Evolutionary conservation across 2,888 invertebrate genomes (phyloP).

Genomic region (Drosophila basisetae): DNA sequence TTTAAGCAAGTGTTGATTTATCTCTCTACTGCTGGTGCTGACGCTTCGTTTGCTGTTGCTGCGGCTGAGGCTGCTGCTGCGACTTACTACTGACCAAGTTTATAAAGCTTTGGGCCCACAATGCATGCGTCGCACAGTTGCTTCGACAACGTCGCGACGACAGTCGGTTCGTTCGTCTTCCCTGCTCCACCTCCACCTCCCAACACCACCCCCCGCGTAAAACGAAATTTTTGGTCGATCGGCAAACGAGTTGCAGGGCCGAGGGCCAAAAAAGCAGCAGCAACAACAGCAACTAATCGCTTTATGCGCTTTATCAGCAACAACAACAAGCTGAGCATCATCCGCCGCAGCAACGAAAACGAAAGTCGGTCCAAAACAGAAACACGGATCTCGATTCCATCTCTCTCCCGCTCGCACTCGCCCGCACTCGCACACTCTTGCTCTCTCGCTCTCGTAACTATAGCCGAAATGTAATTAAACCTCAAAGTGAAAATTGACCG

Average conservation of each 20-base stretch:
- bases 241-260: conserved; percentile 73
- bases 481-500: conserved; percentile 53
- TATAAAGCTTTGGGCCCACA: conserved; percentile 80
- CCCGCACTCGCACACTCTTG: too few species aligned
- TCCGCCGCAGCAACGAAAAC: conserved; percentile 65
- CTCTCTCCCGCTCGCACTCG: background rate
- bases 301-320: conserved; percentile 73
- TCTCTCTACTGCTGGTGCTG: conserved; percentile 62
- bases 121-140: conserved; percentile 80
- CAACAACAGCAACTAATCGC: conserved; percentile 33
- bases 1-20: conserved; percentile 71
- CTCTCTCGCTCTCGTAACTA: conserved; percentile 12
- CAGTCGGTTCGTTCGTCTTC: conserved; percentile 19
- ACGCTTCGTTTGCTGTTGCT: conserved; percentile 1
- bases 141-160: conserved; percentile 72
- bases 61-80: conserved; percentile 25
- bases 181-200: conserved; percentile 15
- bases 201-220: conserved; percentile 4
- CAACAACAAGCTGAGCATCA: conserved; percentile 39
- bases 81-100: conserved; percentile 78
- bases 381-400: conserved; percentile 45
- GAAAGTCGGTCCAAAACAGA: conserved; percentile 66
- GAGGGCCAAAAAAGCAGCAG: conserved; percentile 49
- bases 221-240: conserved; percentile 57
- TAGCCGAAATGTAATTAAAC: conserved; percentile 23